phyloP scores from a whole-genome alignment of 2,888 invertebrate genomes.

The Dryobotodes eremita region DNA sequence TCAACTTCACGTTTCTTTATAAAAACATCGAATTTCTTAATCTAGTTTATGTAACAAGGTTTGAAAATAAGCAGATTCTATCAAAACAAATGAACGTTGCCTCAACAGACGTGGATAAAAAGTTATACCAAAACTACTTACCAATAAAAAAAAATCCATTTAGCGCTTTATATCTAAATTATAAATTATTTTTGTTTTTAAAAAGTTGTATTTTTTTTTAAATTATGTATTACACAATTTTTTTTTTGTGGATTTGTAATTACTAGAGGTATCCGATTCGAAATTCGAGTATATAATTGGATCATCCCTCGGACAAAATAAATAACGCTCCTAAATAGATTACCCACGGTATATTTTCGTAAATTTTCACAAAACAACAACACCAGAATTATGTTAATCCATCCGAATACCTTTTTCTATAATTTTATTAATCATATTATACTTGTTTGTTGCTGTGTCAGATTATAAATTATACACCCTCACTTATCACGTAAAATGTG shows the following conservation, averaged over 20 bases:
- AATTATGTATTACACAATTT: no score
- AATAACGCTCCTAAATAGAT: neutral
- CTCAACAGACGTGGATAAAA: neutral
- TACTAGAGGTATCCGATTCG: no score
- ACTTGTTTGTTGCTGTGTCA: constrained; percentile 12
- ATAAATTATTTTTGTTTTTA: neutral
- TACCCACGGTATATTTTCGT: neutral
- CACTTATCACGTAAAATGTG: neutral
- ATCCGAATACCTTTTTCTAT: constrained; percentile 17
- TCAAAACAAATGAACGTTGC: constrained; percentile 20
- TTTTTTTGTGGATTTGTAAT: neutral
- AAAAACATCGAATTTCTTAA: constrained; percentile 23
- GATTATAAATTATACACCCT: constrained; percentile 16
- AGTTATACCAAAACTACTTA: constrained; percentile 7
- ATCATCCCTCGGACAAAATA: constrained; percentile 13
- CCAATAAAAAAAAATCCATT: neutral
- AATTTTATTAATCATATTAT: constrained; percentile 31
- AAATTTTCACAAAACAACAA: constrained; percentile 25
- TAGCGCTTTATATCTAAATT: neutral
- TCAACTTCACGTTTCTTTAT: constrained; percentile 10
- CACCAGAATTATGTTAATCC: constrained; percentile 26
- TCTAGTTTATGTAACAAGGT: constrained; percentile 27
- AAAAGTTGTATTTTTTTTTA: neutral
- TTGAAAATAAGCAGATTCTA: constrained; percentile 8
- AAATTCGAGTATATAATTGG: neutral